Conservation (phyloP, 2,888 invertebrate species). For the Yponomeuta evonymella region DNA sequence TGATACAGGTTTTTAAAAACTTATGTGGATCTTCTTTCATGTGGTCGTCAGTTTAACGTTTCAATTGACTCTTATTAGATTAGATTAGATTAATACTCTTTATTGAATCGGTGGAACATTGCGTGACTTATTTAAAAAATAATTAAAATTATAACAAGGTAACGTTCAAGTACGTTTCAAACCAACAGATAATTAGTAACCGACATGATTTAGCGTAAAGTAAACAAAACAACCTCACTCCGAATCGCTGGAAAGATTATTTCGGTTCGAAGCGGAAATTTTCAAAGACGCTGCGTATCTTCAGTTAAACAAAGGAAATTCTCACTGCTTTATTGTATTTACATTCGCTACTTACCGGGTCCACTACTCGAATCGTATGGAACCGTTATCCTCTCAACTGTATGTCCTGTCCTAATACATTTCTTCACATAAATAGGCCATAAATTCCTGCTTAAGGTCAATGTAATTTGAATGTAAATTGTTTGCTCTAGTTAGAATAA, state of each 20-base stretch:
- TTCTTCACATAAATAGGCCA: too few relatives aligned
- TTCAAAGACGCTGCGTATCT: not conserved
- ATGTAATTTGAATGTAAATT: too few relatives aligned
- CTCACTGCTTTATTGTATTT: not conserved
- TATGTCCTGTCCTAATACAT: too few relatives aligned
- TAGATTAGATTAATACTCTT: too few relatives aligned
- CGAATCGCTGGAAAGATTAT: not conserved
- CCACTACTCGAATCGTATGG: too few relatives aligned
- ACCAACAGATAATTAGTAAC: slow-evolving; percentile 1
- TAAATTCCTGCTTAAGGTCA: too few relatives aligned
- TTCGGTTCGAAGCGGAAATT: not conserved
- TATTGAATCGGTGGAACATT: not conserved
- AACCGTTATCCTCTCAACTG: too few relatives aligned
- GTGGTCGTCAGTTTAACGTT: not conserved
- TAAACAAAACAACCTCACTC: not conserved
- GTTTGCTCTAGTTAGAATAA: too few relatives aligned
- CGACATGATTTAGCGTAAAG: not conserved
- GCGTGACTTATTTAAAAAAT: not conserved
- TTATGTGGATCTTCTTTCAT: not conserved
- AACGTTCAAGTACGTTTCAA: slow-evolving; percentile 5
- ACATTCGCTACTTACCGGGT: not conserved
- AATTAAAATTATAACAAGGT: slow-evolving; percentile 24
- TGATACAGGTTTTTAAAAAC: not conserved
- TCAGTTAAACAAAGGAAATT: not conserved
- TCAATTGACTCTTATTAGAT: not conserved